Base-by-base conservation (phyloP, 2,888 invertebrate species). In the Sinhomidia bicolor region DNA sequence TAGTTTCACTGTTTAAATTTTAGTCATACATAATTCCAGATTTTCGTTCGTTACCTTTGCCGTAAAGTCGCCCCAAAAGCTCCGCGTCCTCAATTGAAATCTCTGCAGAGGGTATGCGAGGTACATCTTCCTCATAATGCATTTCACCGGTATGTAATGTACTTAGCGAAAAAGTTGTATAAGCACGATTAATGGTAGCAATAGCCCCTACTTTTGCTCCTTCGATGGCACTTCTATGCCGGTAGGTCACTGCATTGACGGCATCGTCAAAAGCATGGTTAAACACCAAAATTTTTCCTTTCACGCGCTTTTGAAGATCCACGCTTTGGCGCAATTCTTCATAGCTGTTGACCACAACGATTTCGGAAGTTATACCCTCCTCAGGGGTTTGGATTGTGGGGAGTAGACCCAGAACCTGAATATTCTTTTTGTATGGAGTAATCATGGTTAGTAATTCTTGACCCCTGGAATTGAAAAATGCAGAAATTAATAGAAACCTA, bases 71-170 rank as follows among this genome's bases (percentile, higher is more conserved):
- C 94, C 9, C 95, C 95, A 26, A 97, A 94, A 10, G 96, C 95
- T 95, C 95, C 1, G 97, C 96, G 93, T 97, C 97, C 94, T 97
- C 97, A 10, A 96, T 94, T 0, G 97, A 96, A 26, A 98, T 96
- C 89, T 96, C 96, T 57, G 96, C 96, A 0, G 95, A 95, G 10
- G 97, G 97, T 87, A 97, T 97, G 93, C 95, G 92, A 3, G 94
- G 93, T 93, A 36, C 88, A 92, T 92, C 93, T 93, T 90, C 90
- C 90, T 17, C 92, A 60, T 20, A 32, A 36, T 29, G 12, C 7
- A 36, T 97, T 7, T 5, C 17, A n/a, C 94, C 94, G 3, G 94
- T 94, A 90, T 94, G 94, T 0, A 94, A 94, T 29, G 93, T 93
- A 92, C 94, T 92, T 20, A 94, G 92, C n/a, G 94, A 94, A 85